A percentile compares a stretch with the other conserved stretches of the same genome.
These are phyloP conservation scores for Lochmaea capreae DNA, from an alignment of 2,888 invertebrate genomes.

Conservation along the genomic window DNA sequence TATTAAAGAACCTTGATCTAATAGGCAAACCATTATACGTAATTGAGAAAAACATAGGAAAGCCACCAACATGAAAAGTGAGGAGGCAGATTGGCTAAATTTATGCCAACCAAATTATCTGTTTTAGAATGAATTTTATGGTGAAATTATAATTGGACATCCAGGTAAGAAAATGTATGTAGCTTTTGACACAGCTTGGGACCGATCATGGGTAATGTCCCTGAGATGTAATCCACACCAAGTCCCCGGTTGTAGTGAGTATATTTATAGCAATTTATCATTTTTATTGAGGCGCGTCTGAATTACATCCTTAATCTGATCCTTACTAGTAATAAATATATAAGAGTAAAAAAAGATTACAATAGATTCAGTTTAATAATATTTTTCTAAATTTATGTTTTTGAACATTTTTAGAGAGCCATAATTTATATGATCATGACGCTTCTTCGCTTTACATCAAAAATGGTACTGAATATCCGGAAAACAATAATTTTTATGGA, in stretches of 20 bases:
- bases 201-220: conserved; percentile 66
- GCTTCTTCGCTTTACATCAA: conserved; percentile 74
- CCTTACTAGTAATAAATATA: too few relatives aligned
- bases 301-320: too few relatives aligned
- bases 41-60: too few relatives aligned
- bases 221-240: conserved; percentile 60
- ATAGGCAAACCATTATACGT: too few relatives aligned
- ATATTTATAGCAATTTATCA: neutral
- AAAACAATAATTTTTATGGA: conserved; percentile 72
- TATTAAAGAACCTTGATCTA: too few relatives aligned
- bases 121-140: conserved; percentile 67
- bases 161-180: conserved; percentile 67
- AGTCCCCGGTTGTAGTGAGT: conserved; percentile 67
- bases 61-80: too few relatives aligned
- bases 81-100: too few relatives aligned
- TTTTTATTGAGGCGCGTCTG: too few relatives aligned
- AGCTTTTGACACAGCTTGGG: conserved; percentile 68
- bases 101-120: neutral
- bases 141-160: conserved; percentile 64
- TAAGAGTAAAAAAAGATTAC: too few relatives aligned
- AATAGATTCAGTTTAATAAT: neutral
- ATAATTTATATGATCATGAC: conserved; percentile 75
- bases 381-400: neutral
- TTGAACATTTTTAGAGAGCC: conserved; percentile 67
- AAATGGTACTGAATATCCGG: conserved; percentile 71